Percentiles rank a stretch among this genome's conserved stretches.
Conservation (phyloP, 2,113 vertebrate genomes). For the Greenwoodochromis staneri region DNA sequence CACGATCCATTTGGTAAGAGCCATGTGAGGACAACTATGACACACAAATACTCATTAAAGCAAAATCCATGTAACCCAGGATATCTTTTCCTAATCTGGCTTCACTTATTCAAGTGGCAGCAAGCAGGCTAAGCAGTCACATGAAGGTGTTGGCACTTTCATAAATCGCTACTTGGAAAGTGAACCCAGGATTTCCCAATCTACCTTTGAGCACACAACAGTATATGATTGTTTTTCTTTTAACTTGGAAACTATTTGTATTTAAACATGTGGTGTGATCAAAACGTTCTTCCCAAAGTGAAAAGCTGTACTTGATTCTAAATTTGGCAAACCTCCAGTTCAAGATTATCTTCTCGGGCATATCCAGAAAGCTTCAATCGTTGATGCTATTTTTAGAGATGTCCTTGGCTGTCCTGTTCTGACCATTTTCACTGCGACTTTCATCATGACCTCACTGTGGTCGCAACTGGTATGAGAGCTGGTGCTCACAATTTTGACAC, state of each 20-base stretch:
- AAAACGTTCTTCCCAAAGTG: not conserved
- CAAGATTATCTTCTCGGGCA: not conserved
- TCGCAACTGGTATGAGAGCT: not conserved
- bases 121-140: not conserved
- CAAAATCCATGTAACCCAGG: not conserved
- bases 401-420: not conserved
- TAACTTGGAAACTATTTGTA: not conserved
- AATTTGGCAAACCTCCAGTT: not conserved
- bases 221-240: not conserved
- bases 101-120: not conserved
- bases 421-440: not conserved
- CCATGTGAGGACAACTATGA: not conserved
- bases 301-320: not conserved
- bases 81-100: not conserved
- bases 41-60: not conserved
- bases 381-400: not conserved
- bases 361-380: not conserved
- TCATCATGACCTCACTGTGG: not conserved
- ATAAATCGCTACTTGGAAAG: not conserved
- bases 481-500: not conserved
- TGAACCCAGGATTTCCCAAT: not conserved
- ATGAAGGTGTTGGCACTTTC: not conserved
- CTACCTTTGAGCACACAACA: not conserved
- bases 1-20: conserved; percentile 88
- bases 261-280: not conserved